Base-by-base conservation (phyloP, 2,113 vertebrate species). In the Syrmaticus mikado region DNA sequence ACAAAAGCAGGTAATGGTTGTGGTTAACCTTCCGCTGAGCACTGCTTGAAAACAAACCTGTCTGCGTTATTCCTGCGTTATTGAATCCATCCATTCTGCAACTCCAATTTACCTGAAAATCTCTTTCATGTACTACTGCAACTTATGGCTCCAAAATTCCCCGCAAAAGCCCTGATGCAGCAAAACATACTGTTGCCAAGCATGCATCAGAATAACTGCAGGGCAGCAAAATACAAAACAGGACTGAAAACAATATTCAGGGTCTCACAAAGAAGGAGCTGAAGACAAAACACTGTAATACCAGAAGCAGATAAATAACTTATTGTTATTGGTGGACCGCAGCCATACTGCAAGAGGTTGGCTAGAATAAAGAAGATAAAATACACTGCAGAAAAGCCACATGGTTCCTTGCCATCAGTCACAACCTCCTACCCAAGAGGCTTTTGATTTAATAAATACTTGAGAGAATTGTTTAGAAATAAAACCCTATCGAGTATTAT, bases 1-100 rank as follows among this genome's bases (percentile, higher is more conserved):
- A 90, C 43, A 82, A 60, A 67, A 0, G 32, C 17, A 4, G 3
- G 30, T 8, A 46, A 52, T 0, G 3, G 41, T 2, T 55, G 71
- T 36, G 46, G 61, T 75, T 81, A 28, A 24, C 52, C 91, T 79
- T 73, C 77, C 82, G 75, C 87, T 87, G 82, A 91, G 82, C 78
- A 52, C 64, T 82, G 67, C 55, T 5, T 17, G 79, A 74, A 70
- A 30, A 43, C 2, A 43, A 71, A 81, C 20, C 43, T 32, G 18
- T 1, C 28, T 38, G 8, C 53, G 58, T 74, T 79, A 62, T 32
- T 82, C 22, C 50, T 38, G 34, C 13, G 10, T 17, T 64, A 88
- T 15, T 71, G 52, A 92, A 72, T 12, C 20, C 74, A 87, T 55
- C 71, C 60, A 53, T 78, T 72, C 65, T 75, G 43, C 57, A 60